phyloP scores from a whole-genome alignment of 2,888 invertebrate species.

The Eledona agricola region DNA sequence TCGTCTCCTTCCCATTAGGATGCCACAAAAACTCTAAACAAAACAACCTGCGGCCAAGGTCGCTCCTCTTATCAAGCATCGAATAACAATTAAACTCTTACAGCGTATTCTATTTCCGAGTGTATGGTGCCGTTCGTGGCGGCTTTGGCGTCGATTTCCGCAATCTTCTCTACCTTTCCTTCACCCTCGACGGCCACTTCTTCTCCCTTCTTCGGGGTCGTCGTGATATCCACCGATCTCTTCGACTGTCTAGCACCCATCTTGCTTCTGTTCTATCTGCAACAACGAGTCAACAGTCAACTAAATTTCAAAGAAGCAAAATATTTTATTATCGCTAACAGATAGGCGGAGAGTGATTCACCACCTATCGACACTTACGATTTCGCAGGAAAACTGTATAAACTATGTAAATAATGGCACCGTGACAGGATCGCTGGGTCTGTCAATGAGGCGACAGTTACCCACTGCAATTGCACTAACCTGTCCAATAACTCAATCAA shows the following conservation, averaged over 20 bases:
- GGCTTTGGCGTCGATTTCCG: slow-evolving; percentile 76
- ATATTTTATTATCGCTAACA: slow-evolving; percentile 7
- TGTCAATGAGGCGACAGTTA: too few species aligned
- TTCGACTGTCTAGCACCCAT: slow-evolving; percentile 91
- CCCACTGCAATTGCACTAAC: not conserved
- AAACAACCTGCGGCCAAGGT: not conserved
- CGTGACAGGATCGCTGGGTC: too few species aligned
- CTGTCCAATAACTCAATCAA: not conserved
- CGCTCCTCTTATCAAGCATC: not conserved
- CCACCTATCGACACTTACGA: too few species aligned
- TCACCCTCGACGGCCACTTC: slow-evolving; percentile 68
- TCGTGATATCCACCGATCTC: slow-evolving; percentile 86
- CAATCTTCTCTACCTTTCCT: slow-evolving; percentile 78
- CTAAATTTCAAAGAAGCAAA: slow-evolving; percentile 7
- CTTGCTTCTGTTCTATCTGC: slow-evolving; percentile 45
- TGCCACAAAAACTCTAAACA: too few species aligned
- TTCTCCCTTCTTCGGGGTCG: slow-evolving; percentile 68
- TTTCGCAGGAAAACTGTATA: too few species aligned
- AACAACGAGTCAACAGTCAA: slow-evolving; percentile 38
- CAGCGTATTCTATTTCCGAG: slow-evolving; percentile 69
- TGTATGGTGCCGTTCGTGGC: slow-evolving; percentile 75
- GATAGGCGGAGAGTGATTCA: too few species aligned
- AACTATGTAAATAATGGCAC: too few species aligned
- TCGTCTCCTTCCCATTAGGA: too few species aligned
- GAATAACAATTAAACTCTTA: slow-evolving; percentile 56